Evolutionary conservation across 2,888 invertebrate genomes (phyloP).

Genomic region (Eristalis tenax): DNA sequence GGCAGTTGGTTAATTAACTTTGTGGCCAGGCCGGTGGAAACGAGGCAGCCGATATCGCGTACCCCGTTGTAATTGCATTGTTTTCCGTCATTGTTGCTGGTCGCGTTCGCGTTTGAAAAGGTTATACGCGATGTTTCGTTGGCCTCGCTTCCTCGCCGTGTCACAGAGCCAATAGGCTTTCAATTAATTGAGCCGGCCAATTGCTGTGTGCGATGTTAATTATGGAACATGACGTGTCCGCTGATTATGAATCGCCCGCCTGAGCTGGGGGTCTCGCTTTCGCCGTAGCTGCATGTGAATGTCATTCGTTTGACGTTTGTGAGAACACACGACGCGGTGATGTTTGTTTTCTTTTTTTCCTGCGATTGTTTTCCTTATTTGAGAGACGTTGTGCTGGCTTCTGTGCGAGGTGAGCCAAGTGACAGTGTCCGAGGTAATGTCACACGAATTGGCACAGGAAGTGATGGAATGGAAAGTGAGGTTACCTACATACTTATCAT

Average conservation of each 20-base stretch:
- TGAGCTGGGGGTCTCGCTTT: slow-evolving; percentile 23
- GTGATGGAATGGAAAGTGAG: neutral
- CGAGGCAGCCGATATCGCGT: too few species aligned
- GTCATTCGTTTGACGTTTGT: neutral
- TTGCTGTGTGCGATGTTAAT: slow-evolving; percentile 53
- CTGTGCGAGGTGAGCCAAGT: neutral
- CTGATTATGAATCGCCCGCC: slow-evolving; percentile 5
- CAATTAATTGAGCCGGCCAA: slow-evolving; percentile 40
- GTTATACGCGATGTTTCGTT: slow-evolving; percentile 37
- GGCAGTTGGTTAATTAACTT: slow-evolving; percentile 81
- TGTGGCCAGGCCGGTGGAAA: slow-evolving; percentile 48
- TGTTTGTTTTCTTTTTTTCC: neutral
- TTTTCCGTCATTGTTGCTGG: slow-evolving; percentile 7
- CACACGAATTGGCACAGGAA: neutral
- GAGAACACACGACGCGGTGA: neutral
- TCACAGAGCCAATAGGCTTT: slow-evolving; percentile 13
- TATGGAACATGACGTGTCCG: slow-evolving; percentile 40
- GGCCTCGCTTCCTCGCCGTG: neutral
- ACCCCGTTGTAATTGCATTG: slow-evolving; percentile 56
- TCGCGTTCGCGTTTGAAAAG: slow-evolving; percentile 26
- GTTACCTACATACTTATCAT: too few species aligned
- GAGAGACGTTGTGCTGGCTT: neutral
- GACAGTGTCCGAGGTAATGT: neutral
- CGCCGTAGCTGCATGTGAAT: neutral
- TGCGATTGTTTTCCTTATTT: neutral